A percentile compares a stretch with the other conserved stretches of the same genome.
Conservation (phyloP, 2,888 invertebrate genomes). For the Lamellibrachia columna region DNA sequence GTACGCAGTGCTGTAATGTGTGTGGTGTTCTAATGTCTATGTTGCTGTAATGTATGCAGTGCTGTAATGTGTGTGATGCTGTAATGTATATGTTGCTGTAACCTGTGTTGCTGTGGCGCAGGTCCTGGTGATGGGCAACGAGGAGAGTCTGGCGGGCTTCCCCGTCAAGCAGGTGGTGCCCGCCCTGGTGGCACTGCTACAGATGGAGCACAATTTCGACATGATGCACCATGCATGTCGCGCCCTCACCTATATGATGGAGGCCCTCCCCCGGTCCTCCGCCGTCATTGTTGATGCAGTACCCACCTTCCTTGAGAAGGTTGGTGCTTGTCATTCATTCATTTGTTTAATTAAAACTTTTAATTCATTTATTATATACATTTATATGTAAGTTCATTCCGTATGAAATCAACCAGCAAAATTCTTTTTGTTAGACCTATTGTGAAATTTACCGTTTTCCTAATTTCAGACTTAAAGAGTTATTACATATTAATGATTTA, state of each 20-base stretch:
- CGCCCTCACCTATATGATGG: constrained; percentile 98
- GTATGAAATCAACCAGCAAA: too few species aligned
- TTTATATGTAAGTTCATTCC: too few species aligned
- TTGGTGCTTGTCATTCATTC: constrained; percentile 39
- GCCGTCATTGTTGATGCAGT: constrained; percentile 93
- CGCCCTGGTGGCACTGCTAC: constrained; percentile 88
- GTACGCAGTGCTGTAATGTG: neutral
- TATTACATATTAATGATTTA: too few species aligned
- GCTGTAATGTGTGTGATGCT: neutral
- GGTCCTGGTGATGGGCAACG: constrained; percentile 97
- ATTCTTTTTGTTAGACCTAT: too few species aligned
- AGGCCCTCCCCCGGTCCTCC: constrained; percentile 94
- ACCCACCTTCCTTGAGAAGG: constrained; percentile 91
- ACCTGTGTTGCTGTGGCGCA: constrained; percentile 36
- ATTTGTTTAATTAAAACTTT: too few species aligned
- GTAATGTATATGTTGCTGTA: neutral
- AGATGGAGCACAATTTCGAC: constrained; percentile 98
- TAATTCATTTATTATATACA: too few species aligned
- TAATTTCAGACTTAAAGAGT: too few species aligned
- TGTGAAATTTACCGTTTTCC: too few species aligned
- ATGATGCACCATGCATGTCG: constrained; percentile 99
- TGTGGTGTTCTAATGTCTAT: neutral
- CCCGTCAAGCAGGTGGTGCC: constrained; percentile 98
- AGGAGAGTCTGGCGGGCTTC: constrained; percentile 97
- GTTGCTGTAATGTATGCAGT: neutral